Percentiles rank a stretch among this genome's conserved stretches.
phyloP scores from a whole-genome alignment of 1,140 invertebrate species.

The Cheumatopsyche charites region DNA sequence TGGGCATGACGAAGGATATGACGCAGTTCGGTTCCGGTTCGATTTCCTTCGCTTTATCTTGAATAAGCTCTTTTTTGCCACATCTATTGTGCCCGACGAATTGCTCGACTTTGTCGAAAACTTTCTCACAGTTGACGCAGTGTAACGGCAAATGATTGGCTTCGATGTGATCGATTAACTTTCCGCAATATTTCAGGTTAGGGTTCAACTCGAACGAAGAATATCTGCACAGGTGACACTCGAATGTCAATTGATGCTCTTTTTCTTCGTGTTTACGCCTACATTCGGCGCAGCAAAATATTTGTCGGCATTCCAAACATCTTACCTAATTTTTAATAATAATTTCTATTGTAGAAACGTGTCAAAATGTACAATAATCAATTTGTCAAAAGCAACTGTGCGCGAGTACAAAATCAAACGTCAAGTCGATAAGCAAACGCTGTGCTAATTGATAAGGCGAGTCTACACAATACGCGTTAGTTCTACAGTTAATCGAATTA shows the following conservation, averaged over 20 bases:
- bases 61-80: neutral
- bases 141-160: constrained; percentile 55
- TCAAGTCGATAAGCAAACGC: no score
- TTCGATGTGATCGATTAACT: constrained; percentile 54
- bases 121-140: constrained; percentile 56
- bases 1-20: neutral
- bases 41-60: neutral
- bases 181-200: constrained; percentile 50
- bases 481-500: no score
- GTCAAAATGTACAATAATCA: no score
- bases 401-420: no score
- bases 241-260: constrained; percentile 54
- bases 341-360: no score
- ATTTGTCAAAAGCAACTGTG: no score
- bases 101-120: constrained; percentile 56
- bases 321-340: constrained; percentile 37
- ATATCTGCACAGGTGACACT: constrained; percentile 56
- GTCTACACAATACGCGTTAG: no score
- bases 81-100: constrained; percentile 40
- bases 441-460: no score
- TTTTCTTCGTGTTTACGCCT: constrained; percentile 55
- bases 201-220: constrained; percentile 41
- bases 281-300: constrained; percentile 58
- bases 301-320: constrained; percentile 56
- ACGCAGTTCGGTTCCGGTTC: neutral